Conservation (phyloP, 2,888 invertebrate genomes). For the Drosophila fulvimacula region DNA sequence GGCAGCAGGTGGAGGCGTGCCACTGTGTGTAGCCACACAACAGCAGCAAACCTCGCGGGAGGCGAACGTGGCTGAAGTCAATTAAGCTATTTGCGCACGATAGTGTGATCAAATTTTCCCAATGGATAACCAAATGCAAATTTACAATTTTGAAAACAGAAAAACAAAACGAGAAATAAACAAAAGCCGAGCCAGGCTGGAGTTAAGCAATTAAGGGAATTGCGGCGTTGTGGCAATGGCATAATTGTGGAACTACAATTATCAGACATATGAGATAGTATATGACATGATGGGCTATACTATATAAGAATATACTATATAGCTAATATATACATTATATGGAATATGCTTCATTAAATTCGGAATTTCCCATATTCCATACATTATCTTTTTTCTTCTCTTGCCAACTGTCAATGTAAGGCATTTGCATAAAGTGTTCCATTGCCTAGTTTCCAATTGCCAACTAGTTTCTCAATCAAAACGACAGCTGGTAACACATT, state of each 20-base stretch:
- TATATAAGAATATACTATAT: background rate
- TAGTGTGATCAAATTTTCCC: slow-evolving; percentile 34
- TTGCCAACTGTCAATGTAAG: background rate
- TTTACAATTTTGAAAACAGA: slow-evolving; percentile 4
- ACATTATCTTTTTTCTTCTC: too few species aligned
- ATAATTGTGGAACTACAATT: background rate
- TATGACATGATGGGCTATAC: background rate
- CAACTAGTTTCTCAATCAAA: slow-evolving; percentile 1
- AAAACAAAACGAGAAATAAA: background rate
- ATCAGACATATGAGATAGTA: background rate
- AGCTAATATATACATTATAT: background rate
- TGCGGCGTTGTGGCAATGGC: background rate
- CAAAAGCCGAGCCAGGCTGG: background rate
- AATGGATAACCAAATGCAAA: slow-evolving; percentile 18
- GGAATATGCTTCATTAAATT: background rate
- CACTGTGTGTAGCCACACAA: slow-evolving; percentile 11
- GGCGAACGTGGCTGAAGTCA: slow-evolving; percentile 20
- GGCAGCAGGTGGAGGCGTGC: slow-evolving; percentile 10
- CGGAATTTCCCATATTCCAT: too few species aligned
- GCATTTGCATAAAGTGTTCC: background rate
- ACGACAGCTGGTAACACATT: slow-evolving; percentile 28
- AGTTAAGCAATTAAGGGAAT: slow-evolving; percentile 1
- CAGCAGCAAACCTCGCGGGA: slow-evolving; percentile 15
- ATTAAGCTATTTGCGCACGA: slow-evolving; percentile 28
- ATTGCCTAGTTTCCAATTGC: background rate